Percentiles rank a stretch among this genome's conserved stretches.
Evolutionary conservation across 2,888 invertebrate species (phyloP).

Genomic region (Thalpophila matura): DNA sequence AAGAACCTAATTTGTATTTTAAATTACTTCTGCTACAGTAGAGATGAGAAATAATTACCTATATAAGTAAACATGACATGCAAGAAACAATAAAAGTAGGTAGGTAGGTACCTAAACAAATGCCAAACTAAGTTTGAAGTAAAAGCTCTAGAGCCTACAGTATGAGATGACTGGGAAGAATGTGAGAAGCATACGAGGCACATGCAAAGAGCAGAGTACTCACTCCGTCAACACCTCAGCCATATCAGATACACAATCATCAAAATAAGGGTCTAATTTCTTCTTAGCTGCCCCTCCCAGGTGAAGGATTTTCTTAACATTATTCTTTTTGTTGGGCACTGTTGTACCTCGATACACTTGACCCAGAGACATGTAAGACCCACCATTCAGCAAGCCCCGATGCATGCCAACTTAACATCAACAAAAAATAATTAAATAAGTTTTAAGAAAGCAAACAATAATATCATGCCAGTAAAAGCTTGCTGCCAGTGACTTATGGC

Average conservation of each 20-base stretch:
- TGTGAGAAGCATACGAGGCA: constrained; percentile 30
- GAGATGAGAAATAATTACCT: not conserved
- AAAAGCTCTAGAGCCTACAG: not conserved
- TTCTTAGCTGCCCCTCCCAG: constrained; percentile 83
- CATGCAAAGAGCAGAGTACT: constrained; percentile 61
- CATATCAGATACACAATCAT: constrained; percentile 61
- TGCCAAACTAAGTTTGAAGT: constrained; percentile 4
- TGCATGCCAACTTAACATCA: constrained; percentile 90
- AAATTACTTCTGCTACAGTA: constrained; percentile 1
- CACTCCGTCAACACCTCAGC: constrained; percentile 67
- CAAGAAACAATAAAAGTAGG: not conserved
- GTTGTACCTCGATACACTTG: constrained; percentile 92
- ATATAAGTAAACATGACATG: not conserved
- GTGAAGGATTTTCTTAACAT: constrained; percentile 91
- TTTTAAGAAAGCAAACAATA: constrained; percentile 66
- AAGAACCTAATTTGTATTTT: not conserved
- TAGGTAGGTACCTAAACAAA: not conserved
- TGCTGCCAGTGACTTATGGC: constrained; percentile 20
- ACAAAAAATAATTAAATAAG: constrained; percentile 72
- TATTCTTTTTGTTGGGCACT: constrained; percentile 87
- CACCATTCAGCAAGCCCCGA: constrained; percentile 90
- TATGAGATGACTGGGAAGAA: not conserved
- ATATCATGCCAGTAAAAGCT: constrained; percentile 33
- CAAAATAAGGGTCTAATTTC: constrained; percentile 71
- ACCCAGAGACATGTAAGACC: constrained; percentile 92